Base-by-base conservation (phyloP, 2,888 invertebrate species). In the Proisotoma minuta region DNA sequence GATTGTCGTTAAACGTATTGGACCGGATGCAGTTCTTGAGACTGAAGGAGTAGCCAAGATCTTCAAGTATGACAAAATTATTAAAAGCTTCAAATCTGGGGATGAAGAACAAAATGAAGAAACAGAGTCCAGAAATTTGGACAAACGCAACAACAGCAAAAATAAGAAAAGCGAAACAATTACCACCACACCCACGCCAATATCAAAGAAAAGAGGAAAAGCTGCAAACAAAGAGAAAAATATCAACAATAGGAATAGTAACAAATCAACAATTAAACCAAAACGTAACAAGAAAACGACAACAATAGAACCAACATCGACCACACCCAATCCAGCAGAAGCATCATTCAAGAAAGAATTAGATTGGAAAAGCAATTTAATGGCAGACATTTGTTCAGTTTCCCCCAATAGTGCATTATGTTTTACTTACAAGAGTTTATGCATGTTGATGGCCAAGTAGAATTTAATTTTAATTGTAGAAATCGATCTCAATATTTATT, bases 291-390 rank as follows among this genome's bases (percentile, higher is more conserved):
- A 8, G 8, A 34, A 8, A 8, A 34, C 34, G 34, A 34, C 34
- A 15, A 34, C 34, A 34, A 34, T 8, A 34, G 15, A 34, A 34
- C 34, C 34, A 10, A 34, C 34, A 34, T 15, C 34, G 34, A 34
- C 34, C 8, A 15, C 8, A 34, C 34, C 34, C 15, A 22, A 50
- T 24, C 50, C 50, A 8, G n/a, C n/a, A n/a, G 22, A 22, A 8
- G 18, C 50, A 22, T 22, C 23, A 8, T 50, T 50, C 23, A 18
- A 50, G 23, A 20, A n/a, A 3, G 64, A 64, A 40, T 15, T 64
- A 1, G 60, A 64, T 50, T 64, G 64, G 64, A 64, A 64, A 24
- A 57, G 57, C 0, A 29, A 60, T n/a, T 34, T 64, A n/a, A 64
- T 64, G 64, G 57, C 59, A 3, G 59, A 64, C 24, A 64, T 64